Evolutionary conservation across 1,140 invertebrate species (phyloP), one percentile per base, ranked within the genome.

Genomic region (Chelonus insularis): DNA sequence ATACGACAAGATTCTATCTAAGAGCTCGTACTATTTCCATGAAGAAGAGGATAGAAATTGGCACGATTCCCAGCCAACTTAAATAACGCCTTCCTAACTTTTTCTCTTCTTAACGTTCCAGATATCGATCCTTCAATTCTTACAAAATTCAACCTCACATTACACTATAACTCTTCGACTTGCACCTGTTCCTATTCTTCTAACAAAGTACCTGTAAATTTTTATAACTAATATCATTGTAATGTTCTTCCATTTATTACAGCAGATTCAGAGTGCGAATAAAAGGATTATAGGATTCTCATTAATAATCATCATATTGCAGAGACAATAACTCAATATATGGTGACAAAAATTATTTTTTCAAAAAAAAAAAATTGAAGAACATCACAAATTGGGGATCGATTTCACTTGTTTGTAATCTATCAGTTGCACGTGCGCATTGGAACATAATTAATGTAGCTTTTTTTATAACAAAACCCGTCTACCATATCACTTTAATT

Each of bases 361-460:
- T 29, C 36, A 11, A 11, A 18, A 9, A 1, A 5, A 16, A 43
- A 14, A 18, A 18, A 14, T n/a, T n/a, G n/a, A n/a, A n/a, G n/a
- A n/a, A n/a, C n/a, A n/a, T n/a, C n/a, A 43, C 18, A 16, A 5
- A 12, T 37, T 25, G 14, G 7, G 23, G 29, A 57, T 62, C 36
- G 43, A 55, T 45, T 18, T 16, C 11, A 16, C 34, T 39, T 34
- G 18, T 51, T 57, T 29, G 58, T 25, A 34, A 51, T 37, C n/a
- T 14, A 34, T 57, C 37, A 21, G 45, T 55, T 18, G 39, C 51
- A 56, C 39, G 52, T 62, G 60, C 41, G 51, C 43, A 16, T 39
- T 29, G 12, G 50, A 63, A 48, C 54, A 59, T 63, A 47, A 54
- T 54, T 56, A 56, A 56, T 56, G 37, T 43, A n/a, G 23, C n/a